These are phyloP conservation scores for Pantherophis vulpinus DNA, from an alignment of 2,797 vertebrate species.

Conservation along the genomic window DNA sequence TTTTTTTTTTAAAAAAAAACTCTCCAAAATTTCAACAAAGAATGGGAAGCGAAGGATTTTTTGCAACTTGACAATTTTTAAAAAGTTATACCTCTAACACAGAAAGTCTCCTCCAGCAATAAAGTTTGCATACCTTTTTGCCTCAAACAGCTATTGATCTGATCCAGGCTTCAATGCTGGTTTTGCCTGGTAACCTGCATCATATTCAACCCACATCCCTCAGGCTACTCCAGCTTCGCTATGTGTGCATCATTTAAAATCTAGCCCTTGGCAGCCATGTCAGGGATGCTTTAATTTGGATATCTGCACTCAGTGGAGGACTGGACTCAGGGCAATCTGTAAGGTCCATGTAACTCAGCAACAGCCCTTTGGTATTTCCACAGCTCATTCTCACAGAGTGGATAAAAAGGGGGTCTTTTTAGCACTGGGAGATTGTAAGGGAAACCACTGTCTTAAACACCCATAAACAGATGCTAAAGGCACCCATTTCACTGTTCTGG, in stretches of 20 bases:
- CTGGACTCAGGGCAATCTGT: neutral
- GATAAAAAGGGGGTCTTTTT: neutral
- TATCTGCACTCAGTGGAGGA: neutral
- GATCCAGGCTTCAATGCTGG: neutral
- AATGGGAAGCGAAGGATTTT: too few relatives aligned
- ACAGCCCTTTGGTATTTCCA: neutral
- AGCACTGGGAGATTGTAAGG: neutral
- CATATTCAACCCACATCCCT: too few relatives aligned
- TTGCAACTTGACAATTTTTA: too few relatives aligned
- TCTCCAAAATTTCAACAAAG: too few relatives aligned
- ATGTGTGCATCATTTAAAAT: neutral
- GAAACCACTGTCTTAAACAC: neutral
- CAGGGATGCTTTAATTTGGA: neutral
- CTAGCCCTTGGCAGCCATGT: neutral
- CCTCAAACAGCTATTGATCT: neutral
- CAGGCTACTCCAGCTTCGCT: fast-evolving
- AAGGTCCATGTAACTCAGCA: neutral
- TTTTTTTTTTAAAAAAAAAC: too few relatives aligned
- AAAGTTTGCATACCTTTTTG: too few relatives aligned
- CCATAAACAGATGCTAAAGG: neutral
- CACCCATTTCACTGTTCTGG: neutral
- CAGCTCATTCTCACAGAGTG: neutral
- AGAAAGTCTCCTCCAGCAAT: neutral
- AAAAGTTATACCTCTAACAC: too few relatives aligned
- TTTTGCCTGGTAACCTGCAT: neutral